These are phyloP conservation scores for Hermatobates lingyangjiaoensis DNA, from an alignment of 1,140 invertebrate species.

Conservation along the genomic window DNA sequence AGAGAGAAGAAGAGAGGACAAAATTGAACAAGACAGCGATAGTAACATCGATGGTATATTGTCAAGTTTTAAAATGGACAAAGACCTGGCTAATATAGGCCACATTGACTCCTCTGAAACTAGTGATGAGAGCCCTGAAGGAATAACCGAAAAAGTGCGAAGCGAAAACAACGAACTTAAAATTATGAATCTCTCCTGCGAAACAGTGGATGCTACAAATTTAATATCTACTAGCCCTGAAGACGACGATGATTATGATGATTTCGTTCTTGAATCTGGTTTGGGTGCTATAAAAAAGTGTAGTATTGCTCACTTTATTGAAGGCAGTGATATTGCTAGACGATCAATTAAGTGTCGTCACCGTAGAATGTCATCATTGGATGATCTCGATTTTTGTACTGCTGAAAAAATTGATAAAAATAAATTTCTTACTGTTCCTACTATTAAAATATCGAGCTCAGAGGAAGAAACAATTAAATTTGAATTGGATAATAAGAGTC, in stretches of 20 bases:
- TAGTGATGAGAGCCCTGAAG: constrained; percentile 32
- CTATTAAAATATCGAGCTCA: constrained; percentile 11
- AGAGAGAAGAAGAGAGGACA: constrained; percentile 1
- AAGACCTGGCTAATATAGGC: constrained; percentile 30
- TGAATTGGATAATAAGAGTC: constrained; percentile 2
- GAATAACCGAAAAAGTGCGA: constrained; percentile 5
- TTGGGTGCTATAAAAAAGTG: constrained; percentile 10
- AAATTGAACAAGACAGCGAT: constrained; percentile 5
- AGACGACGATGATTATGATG: constrained; percentile 19
- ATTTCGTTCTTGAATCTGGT: constrained; percentile 13
- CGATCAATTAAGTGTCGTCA: constrained; percentile 33
- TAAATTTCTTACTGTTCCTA: constrained; percentile 5
- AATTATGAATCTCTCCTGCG: constrained; percentile 4
- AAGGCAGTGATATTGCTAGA: constrained; percentile 58
- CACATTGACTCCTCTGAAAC: constrained; percentile 65
- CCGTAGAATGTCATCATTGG: constrained; percentile 15
- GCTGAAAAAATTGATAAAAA: constrained; percentile 4
- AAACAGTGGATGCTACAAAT: constrained; percentile 18
- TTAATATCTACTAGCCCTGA: constrained; percentile 20
- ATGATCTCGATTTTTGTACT: constrained; percentile 9
- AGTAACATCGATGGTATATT: constrained; percentile 9
- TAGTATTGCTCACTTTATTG: constrained; percentile 40
- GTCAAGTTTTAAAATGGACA: constrained; percentile 14
- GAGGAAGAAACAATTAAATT: constrained; percentile 8
- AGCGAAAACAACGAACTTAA: constrained; percentile 8